Percentiles rank a stretch among this genome's conserved stretches.
Conservation (phyloP, 2,888 invertebrate genomes). For the Heliconius hortense region DNA sequence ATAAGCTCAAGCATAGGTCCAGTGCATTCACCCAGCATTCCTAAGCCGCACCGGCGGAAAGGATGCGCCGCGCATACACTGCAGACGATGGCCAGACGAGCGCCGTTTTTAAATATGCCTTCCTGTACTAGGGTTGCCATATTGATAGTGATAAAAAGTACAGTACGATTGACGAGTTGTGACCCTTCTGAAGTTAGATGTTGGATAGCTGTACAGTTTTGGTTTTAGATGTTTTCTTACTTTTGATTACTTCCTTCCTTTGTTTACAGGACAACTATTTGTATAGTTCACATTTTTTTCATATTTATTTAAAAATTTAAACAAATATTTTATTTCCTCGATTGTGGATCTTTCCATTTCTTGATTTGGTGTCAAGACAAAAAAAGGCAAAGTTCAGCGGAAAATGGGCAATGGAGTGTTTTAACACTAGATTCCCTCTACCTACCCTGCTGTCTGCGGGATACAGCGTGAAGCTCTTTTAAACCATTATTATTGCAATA, state of each 20-base stretch:
- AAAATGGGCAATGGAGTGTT: not conserved
- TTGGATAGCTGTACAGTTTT: too few relatives aligned
- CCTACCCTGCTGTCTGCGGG: not conserved
- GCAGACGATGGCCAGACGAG: conserved; percentile 69
- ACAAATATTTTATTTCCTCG: too few relatives aligned
- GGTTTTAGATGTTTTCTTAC: too few relatives aligned
- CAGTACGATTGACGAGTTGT: too few relatives aligned
- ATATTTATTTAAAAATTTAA: too few relatives aligned
- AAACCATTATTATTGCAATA: not conserved
- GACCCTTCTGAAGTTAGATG: too few relatives aligned
- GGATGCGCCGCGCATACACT: conserved; percentile 65
- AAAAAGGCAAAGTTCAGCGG: too few relatives aligned
- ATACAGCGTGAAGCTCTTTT: not conserved
- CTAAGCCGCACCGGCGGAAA: conserved; percentile 54
- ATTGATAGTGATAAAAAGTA: not conserved
- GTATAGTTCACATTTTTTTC: too few relatives aligned
- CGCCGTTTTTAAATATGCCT: conserved; percentile 67
- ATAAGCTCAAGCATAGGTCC: conserved; percentile 27
- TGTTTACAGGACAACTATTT: too few relatives aligned
- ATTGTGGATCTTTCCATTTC: too few relatives aligned
- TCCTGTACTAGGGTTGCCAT: conserved; percentile 62
- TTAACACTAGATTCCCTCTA: not conserved
- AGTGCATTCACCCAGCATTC: conserved; percentile 45
- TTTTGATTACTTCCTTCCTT: too few relatives aligned
- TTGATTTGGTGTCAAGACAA: too few relatives aligned